These are phyloP conservation scores for Gobio gobio DNA, from an alignment of 2,113 vertebrate species.

Conservation along the genomic window DNA sequence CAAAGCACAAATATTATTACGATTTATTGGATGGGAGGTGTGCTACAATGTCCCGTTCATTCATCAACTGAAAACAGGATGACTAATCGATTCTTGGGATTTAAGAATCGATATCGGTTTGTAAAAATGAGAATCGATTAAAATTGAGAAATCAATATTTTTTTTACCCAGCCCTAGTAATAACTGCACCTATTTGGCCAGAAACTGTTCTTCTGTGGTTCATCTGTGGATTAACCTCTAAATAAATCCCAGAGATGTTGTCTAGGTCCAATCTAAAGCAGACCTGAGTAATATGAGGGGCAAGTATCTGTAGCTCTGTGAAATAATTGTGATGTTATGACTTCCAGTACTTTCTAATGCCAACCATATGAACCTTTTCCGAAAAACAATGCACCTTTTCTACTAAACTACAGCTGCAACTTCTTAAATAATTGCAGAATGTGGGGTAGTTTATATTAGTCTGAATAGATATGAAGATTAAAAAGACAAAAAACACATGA, in stretches of 20 bases:
- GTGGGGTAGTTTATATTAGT: constrained; percentile 58
- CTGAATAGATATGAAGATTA: constrained; percentile 60
- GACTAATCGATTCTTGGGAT: too few species aligned
- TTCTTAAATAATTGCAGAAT: constrained; percentile 56
- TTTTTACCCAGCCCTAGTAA: neutral
- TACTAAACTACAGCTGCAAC: constrained; percentile 63
- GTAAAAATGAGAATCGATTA: too few species aligned
- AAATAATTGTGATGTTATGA: constrained; percentile 29
- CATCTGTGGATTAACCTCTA: constrained; percentile 13
- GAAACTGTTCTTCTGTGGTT: neutral
- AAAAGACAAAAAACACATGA: constrained; percentile 65
- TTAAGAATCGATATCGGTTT: too few species aligned
- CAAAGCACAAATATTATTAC: too few species aligned
- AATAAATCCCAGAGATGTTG: constrained; percentile 27
- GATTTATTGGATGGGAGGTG: too few species aligned
- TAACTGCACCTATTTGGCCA: neutral
- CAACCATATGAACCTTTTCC: constrained; percentile 68
- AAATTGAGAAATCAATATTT: too few species aligned
- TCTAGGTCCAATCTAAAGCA: constrained; percentile 7
- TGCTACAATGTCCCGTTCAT: too few species aligned
- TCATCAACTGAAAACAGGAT: too few species aligned
- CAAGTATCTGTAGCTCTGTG: constrained; percentile 4
- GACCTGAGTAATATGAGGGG: neutral
- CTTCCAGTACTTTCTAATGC: constrained; percentile 57
- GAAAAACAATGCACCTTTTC: constrained; percentile 71